Percentiles rank a stretch among this genome's conserved stretches.
Conservation (phyloP, 2,797 vertebrate genomes). For the Melanotaenia trifasciata region DNA sequence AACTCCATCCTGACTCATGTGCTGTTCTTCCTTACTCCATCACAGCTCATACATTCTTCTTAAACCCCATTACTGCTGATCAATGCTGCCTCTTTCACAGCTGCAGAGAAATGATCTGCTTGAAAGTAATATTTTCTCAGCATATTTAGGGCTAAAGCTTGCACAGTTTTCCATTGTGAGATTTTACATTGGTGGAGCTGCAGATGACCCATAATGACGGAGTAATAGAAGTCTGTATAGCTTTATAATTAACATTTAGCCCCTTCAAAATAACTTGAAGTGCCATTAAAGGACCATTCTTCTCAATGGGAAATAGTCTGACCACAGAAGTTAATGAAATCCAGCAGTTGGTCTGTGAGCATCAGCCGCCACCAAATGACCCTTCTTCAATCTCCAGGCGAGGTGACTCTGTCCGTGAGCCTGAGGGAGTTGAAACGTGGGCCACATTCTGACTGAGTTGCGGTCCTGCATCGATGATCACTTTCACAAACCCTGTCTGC, state of each 20-base stretch:
- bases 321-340: constrained; percentile 77
- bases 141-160: constrained; percentile 53
- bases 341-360: constrained; percentile 63
- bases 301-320: constrained; percentile 61
- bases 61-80: constrained; percentile 71
- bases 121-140: constrained; percentile 68
- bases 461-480: constrained; percentile 64
- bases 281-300: constrained; percentile 68
- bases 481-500: constrained; percentile 65
- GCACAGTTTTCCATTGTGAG: constrained; percentile 42
- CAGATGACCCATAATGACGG: constrained; percentile 67
- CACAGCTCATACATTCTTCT: constrained; percentile 64
- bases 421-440: constrained; percentile 60
- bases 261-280: constrained; percentile 65
- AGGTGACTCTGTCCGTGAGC: constrained; percentile 54
- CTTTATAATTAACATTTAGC: constrained; percentile 74
- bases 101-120: constrained; percentile 58
- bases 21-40: constrained; percentile 60
- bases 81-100: constrained; percentile 63
- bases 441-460: constrained; percentile 60
- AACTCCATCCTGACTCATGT: constrained; percentile 54
- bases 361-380: constrained; percentile 62
- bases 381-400: constrained; percentile 65
- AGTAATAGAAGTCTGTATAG: constrained; percentile 62
- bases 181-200: constrained; percentile 41